phyloP scores from a whole-genome alignment of 2,113 vertebrate genomes.

The Etheostoma spectabile region DNA sequence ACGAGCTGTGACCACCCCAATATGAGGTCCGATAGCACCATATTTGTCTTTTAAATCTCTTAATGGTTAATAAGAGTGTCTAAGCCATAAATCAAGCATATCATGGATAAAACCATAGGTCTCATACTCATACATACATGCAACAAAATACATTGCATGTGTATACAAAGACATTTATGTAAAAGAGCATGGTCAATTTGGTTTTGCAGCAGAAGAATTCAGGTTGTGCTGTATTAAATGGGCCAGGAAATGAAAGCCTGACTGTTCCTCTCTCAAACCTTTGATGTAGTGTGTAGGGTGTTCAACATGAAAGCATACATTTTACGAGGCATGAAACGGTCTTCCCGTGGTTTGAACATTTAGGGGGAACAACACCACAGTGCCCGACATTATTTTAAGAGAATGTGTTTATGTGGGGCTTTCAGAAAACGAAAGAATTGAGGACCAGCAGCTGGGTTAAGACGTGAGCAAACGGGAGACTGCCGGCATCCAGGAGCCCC shows the following conservation, averaged over 20 bases:
- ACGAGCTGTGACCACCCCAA: conserved; percentile 93
- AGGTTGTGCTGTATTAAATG: conserved; percentile 94
- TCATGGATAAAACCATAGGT: conserved; percentile 87
- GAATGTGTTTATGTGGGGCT: conserved; percentile 6
- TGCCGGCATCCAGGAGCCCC: conserved; percentile 20
- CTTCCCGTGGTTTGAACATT: conserved; percentile 23
- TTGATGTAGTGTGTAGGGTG: conserved; percentile 35
- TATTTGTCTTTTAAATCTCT: conserved; percentile 87
- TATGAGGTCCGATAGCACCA: conserved; percentile 98
- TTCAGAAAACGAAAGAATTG: conserved; percentile 8
- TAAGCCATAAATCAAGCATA: conserved; percentile 88
- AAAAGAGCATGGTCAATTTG: conserved; percentile 83
- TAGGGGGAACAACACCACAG: conserved; percentile 29
- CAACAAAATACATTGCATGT: conserved; percentile 84
- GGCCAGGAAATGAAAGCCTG: conserved; percentile 71
- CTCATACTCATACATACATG: conserved; percentile 84
- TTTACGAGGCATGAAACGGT: background rate
- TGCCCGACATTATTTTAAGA: conserved; percentile 8
- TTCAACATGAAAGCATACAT: conserved; percentile 10
- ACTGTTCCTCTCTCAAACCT: conserved; percentile 44
- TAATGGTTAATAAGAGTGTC: conserved; percentile 89
- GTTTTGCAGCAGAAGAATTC: conserved; percentile 94
- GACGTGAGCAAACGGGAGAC: conserved; percentile 24
- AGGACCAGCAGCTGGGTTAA: conserved; percentile 34
- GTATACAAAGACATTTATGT: conserved; percentile 83